A percentile compares a stretch with the other conserved stretches of the same genome.
Evolutionary conservation across 2,888 invertebrate species (phyloP).

Genomic region (Masnerella sp.): DNA sequence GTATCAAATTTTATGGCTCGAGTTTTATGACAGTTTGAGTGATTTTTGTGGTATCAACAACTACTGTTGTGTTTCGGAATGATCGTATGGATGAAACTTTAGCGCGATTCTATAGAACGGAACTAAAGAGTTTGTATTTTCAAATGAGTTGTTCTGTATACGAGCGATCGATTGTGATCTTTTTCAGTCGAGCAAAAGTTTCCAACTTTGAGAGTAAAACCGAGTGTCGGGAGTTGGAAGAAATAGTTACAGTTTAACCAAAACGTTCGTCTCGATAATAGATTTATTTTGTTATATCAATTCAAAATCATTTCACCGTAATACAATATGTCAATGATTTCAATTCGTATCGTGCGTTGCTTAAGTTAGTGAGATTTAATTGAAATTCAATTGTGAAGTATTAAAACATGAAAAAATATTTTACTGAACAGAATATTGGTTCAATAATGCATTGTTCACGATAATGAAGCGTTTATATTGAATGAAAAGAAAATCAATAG

Average conservation of each 20-base stretch:
- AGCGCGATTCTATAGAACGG: constrained; percentile 5
- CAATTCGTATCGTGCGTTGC: no score
- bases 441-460: no score
- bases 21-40: constrained; percentile 30
- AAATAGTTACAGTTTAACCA: no score
- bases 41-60: constrained; percentile 30
- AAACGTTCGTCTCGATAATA: no score
- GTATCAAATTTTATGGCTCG: constrained; percentile 15
- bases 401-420: no score
- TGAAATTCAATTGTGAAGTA: no score
- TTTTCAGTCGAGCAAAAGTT: background rate
- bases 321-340: no score
- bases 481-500: background rate
- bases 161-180: background rate
- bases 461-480: background rate
- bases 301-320: no score
- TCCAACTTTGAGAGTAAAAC: background rate
- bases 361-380: no score
- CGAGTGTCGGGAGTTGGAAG: no score
- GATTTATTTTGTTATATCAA: no score
- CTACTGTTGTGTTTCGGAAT: constrained; percentile 17
- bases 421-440: no score
- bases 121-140: background rate
- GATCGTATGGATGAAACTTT: background rate
- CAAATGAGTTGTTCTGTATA: constrained; percentile 8